Conservation (phyloP, 2,113 vertebrate species). For the Rhabdomys dilectus region DNA sequence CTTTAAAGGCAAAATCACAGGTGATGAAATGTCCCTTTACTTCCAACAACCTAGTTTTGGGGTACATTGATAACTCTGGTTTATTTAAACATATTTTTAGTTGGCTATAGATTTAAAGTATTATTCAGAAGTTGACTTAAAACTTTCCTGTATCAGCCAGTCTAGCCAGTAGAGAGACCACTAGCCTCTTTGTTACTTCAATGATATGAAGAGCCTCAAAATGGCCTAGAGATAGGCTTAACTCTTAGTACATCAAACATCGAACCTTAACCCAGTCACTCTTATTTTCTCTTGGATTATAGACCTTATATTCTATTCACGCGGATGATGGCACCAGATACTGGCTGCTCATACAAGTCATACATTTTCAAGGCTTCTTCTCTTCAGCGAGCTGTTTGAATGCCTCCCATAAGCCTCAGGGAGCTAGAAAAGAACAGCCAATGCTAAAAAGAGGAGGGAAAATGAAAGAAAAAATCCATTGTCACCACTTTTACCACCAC, state of each 20-base stretch:
- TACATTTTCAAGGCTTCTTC: neutral
- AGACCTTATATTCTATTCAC: neutral
- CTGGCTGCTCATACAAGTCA: neutral
- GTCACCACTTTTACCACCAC: neutral
- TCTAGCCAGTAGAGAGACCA: neutral
- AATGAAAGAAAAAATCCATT: neutral
- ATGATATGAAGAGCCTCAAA: neutral
- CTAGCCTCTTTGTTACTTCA: neutral
- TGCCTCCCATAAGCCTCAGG: neutral
- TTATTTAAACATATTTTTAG: constrained; percentile 43
- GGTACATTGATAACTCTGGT: neutral
- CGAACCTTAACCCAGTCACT: neutral
- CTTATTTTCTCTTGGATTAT: neutral
- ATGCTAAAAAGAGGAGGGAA: neutral
- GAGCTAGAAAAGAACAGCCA: neutral
- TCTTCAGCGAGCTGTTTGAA: neutral
- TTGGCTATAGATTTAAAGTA: constrained; percentile 8
- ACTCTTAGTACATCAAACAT: neutral
- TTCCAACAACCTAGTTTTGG: neutral
- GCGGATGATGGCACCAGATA: neutral
- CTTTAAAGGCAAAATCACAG: neutral
- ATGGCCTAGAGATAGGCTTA: neutral
- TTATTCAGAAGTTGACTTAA: constrained; percentile 24
- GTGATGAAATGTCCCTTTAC: neutral
- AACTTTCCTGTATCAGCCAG: neutral